A percentile compares a stretch with the other conserved stretches of the same genome.
These are phyloP conservation scores for Microcebus jonahi DNA, from an alignment of 2,113 vertebrate genomes.

Conservation along the genomic window DNA sequence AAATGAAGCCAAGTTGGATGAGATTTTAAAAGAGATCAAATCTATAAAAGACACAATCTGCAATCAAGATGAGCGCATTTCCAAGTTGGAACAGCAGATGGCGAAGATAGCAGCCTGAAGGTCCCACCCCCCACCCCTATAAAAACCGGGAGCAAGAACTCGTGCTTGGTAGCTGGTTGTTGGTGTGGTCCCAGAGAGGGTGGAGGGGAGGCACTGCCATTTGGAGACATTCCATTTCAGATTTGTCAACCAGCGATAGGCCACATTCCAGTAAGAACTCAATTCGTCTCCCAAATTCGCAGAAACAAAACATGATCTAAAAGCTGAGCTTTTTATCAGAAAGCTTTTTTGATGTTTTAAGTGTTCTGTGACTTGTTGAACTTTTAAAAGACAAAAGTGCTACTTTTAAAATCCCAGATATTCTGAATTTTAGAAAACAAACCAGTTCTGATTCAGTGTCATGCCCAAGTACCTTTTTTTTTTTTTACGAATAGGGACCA, in stretches of 20 bases:
- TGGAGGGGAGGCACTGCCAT: conserved; percentile 82
- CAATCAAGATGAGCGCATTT: conserved; percentile 96
- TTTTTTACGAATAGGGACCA: conserved; percentile 84
- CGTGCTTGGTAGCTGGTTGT: conserved; percentile 80
- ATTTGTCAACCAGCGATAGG: conserved; percentile 82
- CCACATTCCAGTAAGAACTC: conserved; percentile 91
- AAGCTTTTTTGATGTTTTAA: conserved; percentile 85
- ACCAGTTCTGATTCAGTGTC: conserved; percentile 73
- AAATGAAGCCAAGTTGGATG: conserved; percentile 95
- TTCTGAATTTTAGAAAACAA: conserved; percentile 75
- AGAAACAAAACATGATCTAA: conserved; percentile 76
- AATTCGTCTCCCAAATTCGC: conserved; percentile 85
- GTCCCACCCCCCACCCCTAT: not conserved
- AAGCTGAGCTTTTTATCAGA: conserved; percentile 87
- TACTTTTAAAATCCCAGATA: conserved; percentile 79
- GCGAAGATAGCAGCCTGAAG: conserved; percentile 93
- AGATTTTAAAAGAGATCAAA: conserved; percentile 96
- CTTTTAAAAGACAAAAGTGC: conserved; percentile 81
- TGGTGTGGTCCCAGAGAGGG: conserved; percentile 77
- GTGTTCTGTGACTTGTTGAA: conserved; percentile 86
- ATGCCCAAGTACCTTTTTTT: conserved; percentile 80
- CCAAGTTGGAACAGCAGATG: conserved; percentile 97
- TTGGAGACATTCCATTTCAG: conserved; percentile 83
- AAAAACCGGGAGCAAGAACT: conserved; percentile 79
- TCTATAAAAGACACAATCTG: conserved; percentile 95